Evolutionary conservation across 2,113 vertebrate genomes (phyloP), one percentile per base, ranked within the genome.

Genomic region (Plecotus auritus): DNA sequence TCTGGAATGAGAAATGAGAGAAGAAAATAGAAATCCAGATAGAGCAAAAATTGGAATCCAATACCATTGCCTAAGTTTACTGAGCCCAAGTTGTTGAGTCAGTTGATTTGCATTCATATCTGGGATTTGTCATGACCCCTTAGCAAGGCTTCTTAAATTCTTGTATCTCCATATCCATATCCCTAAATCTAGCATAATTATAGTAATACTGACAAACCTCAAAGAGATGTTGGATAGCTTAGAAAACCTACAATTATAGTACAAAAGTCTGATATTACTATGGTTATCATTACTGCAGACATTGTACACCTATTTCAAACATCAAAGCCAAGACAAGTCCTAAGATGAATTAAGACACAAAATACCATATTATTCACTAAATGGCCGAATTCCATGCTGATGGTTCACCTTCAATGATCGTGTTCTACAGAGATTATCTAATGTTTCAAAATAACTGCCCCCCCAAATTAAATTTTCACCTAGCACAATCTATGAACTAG

Each of bases 121-220:
- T 16, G 73, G 59, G 45, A 67, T 90, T 95, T 81, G 64, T 54
- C 42, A 56, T 83, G 66, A 86, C n/a, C 47, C 11, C 49, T 95
- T 37, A 78, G 32, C n/a, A 90, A 4, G 28, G 14, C 73, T 82
- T 32, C 18, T 88, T 90, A 88, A 93, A 92, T 47, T 85, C n/a
- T 47, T 87, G 0, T 70, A 78, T 83, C 85, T 95, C 61, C 20
- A 78, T 37, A 82, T 45, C 30, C 59, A 47, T 81, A 42, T 70
- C 54, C 64, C 26, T 82, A 97, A 94, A 94, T 92, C 85, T 94
- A 56, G 54, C 26, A 56, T 96, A 94, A 97, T 96, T 94, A 95
- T 81, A 93, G 87, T 88, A 94, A 95, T 94, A 66, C 61, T 67
- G 42, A 82, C 74, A 35, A 73, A 86, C 69, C 90, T 97, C 76